These are phyloP conservation scores for Nymphalis io DNA, from an alignment of 1,140 invertebrate genomes.

Conservation along the genomic window DNA sequence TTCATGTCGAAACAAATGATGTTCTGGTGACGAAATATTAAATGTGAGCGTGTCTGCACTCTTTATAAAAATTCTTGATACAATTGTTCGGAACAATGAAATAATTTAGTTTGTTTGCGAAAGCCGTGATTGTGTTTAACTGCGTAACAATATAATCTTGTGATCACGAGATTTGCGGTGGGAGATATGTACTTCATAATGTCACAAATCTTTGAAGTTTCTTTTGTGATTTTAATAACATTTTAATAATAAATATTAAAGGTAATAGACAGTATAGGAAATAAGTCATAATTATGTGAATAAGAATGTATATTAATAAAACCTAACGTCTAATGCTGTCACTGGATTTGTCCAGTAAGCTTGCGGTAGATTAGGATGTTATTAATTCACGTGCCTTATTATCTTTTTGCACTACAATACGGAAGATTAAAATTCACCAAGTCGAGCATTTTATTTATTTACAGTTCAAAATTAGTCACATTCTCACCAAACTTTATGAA, in stretches of 20 bases:
- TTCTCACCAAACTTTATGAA: no score
- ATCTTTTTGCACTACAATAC: no score
- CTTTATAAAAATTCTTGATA: slow-evolving; percentile 27
- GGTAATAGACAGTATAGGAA: no score
- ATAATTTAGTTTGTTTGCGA: slow-evolving; percentile 31
- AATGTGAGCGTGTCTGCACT: slow-evolving; percentile 23
- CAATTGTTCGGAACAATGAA: slow-evolving; percentile 35
- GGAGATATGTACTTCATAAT: not conserved
- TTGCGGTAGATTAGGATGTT: no score
- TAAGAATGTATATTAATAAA: no score
- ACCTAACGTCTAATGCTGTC: no score
- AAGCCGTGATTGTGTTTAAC: slow-evolving; percentile 19
- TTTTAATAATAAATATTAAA: not conserved
- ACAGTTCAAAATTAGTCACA: no score
- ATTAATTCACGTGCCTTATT: no score
- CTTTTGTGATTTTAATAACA: not conserved
- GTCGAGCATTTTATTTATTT: no score
- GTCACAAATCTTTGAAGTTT: not conserved
- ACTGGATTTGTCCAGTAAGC: no score
- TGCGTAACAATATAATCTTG: slow-evolving; percentile 21
- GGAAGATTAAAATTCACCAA: no score
- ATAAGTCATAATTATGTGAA: no score
- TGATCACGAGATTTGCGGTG: slow-evolving; percentile 1
- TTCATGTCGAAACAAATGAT: slow-evolving; percentile 15
- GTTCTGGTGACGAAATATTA: slow-evolving; percentile 25